Conservation (phyloP, 2,113 vertebrate genomes). For the Micronisus gabar region DNA sequence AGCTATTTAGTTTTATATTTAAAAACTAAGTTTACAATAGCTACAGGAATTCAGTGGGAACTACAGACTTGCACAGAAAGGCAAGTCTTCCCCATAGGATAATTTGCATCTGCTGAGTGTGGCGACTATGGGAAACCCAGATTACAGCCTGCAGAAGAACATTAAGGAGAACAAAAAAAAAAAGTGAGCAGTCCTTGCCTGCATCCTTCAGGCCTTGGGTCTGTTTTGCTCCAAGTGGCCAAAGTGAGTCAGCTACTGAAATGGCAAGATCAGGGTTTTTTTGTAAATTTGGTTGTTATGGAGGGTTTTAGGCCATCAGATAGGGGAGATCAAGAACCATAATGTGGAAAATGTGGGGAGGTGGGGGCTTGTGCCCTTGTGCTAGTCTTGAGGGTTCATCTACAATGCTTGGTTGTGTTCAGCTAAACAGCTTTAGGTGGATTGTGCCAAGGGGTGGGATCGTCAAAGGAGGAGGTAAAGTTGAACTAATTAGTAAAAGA, state of each 20-base stretch:
- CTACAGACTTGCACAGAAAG: neutral
- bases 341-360: rapidly evolving
- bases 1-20: neutral
- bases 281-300: neutral
- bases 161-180: no score
- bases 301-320: neutral
- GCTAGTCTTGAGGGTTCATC: neutral
- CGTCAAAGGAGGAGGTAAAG: neutral
- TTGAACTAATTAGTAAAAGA: neutral
- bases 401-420: neutral
- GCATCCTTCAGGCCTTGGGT: neutral
- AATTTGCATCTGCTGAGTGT: neutral
- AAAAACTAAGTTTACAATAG: neutral
- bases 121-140: neutral
- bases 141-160: neutral
- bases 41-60: neutral
- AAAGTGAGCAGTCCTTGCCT: neutral
- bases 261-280: rapidly evolving
- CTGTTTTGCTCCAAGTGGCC: neutral
- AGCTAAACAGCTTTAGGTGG: no score
- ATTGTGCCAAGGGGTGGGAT: neutral
- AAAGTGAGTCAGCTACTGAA: rapidly evolving
- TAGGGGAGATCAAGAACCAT: neutral
- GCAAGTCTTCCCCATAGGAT: neutral
- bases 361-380: neutral